These are phyloP conservation scores for Formica selysi DNA, from an alignment of 1,140 invertebrate species.

Conservation along the genomic window DNA sequence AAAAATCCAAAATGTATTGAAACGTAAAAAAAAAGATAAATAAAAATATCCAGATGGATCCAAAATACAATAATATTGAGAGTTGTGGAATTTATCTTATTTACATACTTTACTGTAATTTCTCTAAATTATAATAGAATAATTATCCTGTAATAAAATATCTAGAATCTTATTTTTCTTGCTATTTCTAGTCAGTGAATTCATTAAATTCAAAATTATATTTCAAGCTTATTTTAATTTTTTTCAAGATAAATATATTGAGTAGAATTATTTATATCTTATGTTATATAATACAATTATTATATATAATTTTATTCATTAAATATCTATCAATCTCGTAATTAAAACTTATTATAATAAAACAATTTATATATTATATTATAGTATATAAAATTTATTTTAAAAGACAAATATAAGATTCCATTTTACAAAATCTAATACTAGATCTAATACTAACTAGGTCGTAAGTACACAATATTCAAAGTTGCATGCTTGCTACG, in stretches of 20 bases:
- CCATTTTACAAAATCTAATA: neutral
- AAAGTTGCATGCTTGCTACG: neutral
- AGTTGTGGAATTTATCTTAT: neutral
- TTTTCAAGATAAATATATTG: neutral
- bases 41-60: neutral
- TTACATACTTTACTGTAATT: neutral
- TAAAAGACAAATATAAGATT: neutral
- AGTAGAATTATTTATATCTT: neutral
- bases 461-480: constrained; percentile 5
- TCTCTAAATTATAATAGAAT: neutral
- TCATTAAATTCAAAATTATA: neutral
- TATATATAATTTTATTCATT: neutral
- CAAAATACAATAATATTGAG: neutral
- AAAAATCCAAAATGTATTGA: constrained; percentile 41
- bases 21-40: neutral
- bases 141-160: neutral
- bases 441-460: neutral
- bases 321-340: neutral
- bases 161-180: neutral
- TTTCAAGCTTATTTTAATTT: constrained; percentile 5
- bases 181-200: neutral
- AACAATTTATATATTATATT: neutral
- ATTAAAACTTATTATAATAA: constrained; percentile 5
- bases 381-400: neutral
- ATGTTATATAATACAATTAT: neutral